These are phyloP conservation scores for Siphonodentalium dalli DNA, from an alignment of 2,888 invertebrate species.

Conservation along the genomic window DNA sequence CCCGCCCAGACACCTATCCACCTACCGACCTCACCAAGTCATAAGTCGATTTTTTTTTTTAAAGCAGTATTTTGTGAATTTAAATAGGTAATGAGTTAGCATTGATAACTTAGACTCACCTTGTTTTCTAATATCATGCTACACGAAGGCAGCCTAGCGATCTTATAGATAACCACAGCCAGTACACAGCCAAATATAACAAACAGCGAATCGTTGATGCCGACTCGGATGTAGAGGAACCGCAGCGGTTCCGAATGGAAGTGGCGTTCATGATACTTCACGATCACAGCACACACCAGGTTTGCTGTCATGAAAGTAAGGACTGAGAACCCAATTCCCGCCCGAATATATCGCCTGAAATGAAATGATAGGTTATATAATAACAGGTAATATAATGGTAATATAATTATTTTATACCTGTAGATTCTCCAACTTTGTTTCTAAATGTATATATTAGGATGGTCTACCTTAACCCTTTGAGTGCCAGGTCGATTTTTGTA, in stretches of 20 bases:
- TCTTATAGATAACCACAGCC: conserved; percentile 55
- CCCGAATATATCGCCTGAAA: conserved; percentile 44
- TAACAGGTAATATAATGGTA: no score
- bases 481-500: no score
- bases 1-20: no score
- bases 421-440: no score
- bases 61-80: no score
- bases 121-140: conserved; percentile 60
- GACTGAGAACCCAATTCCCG: conserved; percentile 43
- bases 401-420: no score
- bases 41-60: no score
- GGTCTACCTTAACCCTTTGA: no score
- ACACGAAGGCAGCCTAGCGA: conserved; percentile 57
- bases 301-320: conserved; percentile 55
- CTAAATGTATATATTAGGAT: no score
- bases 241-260: conserved; percentile 38
- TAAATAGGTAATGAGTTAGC: no score
- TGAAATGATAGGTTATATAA: neutral
- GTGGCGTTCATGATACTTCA: conserved; percentile 35
- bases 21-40: no score
- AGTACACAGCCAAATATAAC: conserved; percentile 51
- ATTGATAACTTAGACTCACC: conserved; percentile 38
- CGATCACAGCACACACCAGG: conserved; percentile 49
- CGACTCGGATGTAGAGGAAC: conserved; percentile 53
- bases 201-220: conserved; percentile 59